A percentile compares a stretch with the other conserved stretches of the same genome.
phyloP scores from a whole-genome alignment of 2,113 vertebrate species.

The Brachyhypopomus gauderio region DNA sequence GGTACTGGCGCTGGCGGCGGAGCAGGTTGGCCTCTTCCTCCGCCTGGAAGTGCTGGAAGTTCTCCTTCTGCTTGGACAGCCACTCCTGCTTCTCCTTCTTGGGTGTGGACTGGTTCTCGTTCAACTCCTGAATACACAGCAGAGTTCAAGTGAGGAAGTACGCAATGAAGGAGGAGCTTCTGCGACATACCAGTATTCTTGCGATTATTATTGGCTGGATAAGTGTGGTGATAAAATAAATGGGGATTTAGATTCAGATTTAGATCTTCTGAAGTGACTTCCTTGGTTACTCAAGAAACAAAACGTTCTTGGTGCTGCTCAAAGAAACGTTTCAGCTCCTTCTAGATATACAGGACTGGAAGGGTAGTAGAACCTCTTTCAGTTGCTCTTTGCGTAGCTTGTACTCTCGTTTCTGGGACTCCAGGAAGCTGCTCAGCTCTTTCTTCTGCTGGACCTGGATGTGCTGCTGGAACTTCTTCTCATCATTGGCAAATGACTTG shows the following conservation, averaged over 20 bases:
- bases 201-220: not conserved
- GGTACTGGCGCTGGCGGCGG: conserved; percentile 91
- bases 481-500: conserved; percentile 93
- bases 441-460: conserved; percentile 98
- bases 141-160: not conserved
- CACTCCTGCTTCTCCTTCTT: conserved; percentile 99
- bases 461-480: conserved; percentile 99
- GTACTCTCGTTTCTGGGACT: conserved; percentile 97
- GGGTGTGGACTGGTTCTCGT: conserved; percentile 98
- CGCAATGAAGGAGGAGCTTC: not conserved
- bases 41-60: conserved; percentile 97
- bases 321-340: not conserved
- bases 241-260: no score
- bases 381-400: conserved; percentile 98
- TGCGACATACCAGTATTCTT: not conserved
- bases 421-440: conserved; percentile 93
- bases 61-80: conserved; percentile 98
- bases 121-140: conserved; percentile 81
- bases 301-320: not conserved
- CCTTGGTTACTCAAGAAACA: not conserved
- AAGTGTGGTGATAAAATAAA: no score
- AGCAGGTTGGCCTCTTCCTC: conserved; percentile 96
- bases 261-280: not conserved
- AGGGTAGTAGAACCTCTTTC: conserved; percentile 81
- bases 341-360: not conserved